Conservation (phyloP, 2,113 vertebrate genomes). For the Colossoma macropomum region DNA sequence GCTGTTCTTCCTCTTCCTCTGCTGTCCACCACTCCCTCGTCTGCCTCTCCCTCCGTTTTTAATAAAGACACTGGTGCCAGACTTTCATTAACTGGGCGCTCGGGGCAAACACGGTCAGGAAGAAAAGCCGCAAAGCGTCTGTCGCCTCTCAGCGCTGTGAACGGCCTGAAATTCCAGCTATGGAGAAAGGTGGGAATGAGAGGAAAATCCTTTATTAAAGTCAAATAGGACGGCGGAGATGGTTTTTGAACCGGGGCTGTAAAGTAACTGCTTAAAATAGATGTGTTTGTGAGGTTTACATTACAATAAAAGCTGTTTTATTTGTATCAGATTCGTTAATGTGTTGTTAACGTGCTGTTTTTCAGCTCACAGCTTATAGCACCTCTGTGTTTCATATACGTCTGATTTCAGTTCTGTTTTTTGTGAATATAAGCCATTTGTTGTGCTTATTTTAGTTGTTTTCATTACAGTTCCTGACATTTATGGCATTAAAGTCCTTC, state of each 20-base stretch:
- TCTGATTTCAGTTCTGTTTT: background rate
- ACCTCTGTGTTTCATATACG: background rate
- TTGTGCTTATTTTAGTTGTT: no score
- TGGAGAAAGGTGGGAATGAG: background rate
- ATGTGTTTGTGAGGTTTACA: background rate
- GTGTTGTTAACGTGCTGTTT: no score
- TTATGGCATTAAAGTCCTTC: no score
- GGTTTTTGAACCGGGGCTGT: background rate
- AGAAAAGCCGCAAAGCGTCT: constrained; percentile 54
- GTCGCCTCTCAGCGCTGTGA: constrained; percentile 47
- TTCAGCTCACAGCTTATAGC: no score
- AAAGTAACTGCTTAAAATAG: background rate
- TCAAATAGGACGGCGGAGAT: background rate
- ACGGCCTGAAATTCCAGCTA: constrained; percentile 38
- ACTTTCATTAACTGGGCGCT: constrained; percentile 64
- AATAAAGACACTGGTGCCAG: constrained; percentile 56
- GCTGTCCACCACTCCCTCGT: background rate
- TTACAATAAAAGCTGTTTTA: background rate
- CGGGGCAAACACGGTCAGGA: constrained; percentile 57
- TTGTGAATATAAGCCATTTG: background rate
- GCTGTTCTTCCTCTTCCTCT: background rate
- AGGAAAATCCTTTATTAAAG: constrained; percentile 19
- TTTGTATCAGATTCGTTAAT: no score
- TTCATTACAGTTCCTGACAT: no score
- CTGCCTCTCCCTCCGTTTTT: constrained; percentile 20